A percentile compares a stretch with the other conserved stretches of the same genome.
These are phyloP conservation scores for Cyclura pinguis DNA, from an alignment of 2,797 vertebrate genomes.

Conservation along the genomic window DNA sequence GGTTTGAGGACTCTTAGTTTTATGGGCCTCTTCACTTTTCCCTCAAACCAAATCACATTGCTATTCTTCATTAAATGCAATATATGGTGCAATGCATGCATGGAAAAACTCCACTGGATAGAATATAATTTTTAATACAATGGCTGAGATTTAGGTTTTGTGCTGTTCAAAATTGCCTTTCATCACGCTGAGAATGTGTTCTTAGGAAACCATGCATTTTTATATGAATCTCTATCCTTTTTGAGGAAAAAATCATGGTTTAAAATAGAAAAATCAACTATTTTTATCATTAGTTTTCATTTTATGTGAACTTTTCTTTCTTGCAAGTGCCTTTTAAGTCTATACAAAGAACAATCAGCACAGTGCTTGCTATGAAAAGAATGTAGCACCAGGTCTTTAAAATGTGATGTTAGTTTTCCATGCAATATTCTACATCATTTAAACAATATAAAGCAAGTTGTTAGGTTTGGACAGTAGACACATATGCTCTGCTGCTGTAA, in stretches of 20 bases:
- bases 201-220: conserved; percentile 18
- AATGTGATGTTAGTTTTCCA: conserved; percentile 48
- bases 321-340: conserved; percentile 55
- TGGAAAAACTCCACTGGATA: conserved; percentile 35
- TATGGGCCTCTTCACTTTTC: conserved; percentile 9
- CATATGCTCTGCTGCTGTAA: neutral
- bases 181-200: conserved; percentile 43
- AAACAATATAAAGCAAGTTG: conserved; percentile 47
- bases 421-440: conserved; percentile 47
- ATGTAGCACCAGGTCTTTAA: conserved; percentile 47
- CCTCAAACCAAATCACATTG: conserved; percentile 28
- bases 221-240: conserved; percentile 32
- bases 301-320: conserved; percentile 59
- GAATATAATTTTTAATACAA: conserved; percentile 42
- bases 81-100: conserved; percentile 9
- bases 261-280: conserved; percentile 64
- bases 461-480: conserved; percentile 29
- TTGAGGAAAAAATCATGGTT: neutral
- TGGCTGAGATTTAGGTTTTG: conserved; percentile 7
- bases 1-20: conserved; percentile 1
- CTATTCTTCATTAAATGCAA: conserved; percentile 27
- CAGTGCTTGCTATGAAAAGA: conserved; percentile 45
- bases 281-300: conserved; percentile 64
- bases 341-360: conserved; percentile 53
- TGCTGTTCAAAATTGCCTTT: neutral